Evolutionary conservation across 1,140 invertebrate genomes (phyloP), one percentile per base, ranked within the genome.

Genomic region (Drosophila mauritiana): DNA sequence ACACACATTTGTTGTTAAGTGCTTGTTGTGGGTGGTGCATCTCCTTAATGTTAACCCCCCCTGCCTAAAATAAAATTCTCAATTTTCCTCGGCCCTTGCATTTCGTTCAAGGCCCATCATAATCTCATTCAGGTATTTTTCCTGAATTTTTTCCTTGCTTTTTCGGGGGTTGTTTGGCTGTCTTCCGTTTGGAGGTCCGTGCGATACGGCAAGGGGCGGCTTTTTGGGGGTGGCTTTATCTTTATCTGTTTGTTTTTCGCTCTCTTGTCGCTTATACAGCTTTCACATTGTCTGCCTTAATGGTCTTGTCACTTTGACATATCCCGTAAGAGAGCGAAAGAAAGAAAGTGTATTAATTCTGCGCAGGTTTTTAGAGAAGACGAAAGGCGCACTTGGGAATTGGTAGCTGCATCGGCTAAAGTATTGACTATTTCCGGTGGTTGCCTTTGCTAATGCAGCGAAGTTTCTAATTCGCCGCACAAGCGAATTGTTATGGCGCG

Each of bases 301-400:
- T 3, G 20, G 20, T 22, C 62, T 42, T 75, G 78, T 70, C 82
- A 63, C 39, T 80, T 85, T 84, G 80, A 85, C 81, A 84, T 84
- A 83, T 84, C 49, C 27, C 25, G 15, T 13, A n/a, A 53, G 20
- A 25, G 4, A 20, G 39, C 31, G 10, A 15, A 31, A 37, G 25
- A 52, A 17, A 20, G 8, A 15, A 39, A 67, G 22, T 31, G 53
- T 48, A 8, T 25, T 7, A 15, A 25, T 1, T 22, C 45, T 48
- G 56, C 56, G 43, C 34, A 48, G 15, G 56, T 34, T 20, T 58
- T 25, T 1, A 2, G 3, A 49, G 1, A 25, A 45, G n/a, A 46
- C 13, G 15, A 31, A 51, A 34, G 10, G 12, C 6, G 46, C n/a
- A 7, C 25, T 11, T 42, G 1, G 20, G 20, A 8, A 3, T 6